These are phyloP conservation scores for Nerophis ophidion DNA, from an alignment of 2,113 vertebrate species.

Conservation along the genomic window DNA sequence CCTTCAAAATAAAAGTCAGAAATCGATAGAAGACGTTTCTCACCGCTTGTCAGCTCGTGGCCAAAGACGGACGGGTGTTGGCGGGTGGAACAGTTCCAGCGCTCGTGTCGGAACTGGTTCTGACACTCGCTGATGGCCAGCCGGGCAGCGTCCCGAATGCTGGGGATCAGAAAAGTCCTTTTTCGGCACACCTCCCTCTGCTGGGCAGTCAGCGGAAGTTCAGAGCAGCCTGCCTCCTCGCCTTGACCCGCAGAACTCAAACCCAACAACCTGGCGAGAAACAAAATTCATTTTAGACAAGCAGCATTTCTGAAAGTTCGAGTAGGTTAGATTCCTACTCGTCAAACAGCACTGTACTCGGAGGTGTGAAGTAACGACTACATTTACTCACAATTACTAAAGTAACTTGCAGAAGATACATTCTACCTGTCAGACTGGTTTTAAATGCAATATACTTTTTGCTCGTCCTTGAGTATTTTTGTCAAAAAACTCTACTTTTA, in stretches of 20 bases:
- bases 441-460: no score
- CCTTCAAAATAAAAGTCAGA: background rate
- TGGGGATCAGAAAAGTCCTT: conserved; percentile 83
- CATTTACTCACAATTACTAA: no score
- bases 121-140: conserved; percentile 84
- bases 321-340: no score
- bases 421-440: no score
- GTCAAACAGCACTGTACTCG: no score
- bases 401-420: no score
- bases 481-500: no score
- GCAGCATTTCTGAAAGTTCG: no score
- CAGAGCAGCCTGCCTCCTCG: conserved; percentile 76
- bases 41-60: conserved; percentile 83
- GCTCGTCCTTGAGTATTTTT: no score
- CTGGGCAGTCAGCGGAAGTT: conserved; percentile 72
- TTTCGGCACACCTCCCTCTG: conserved; percentile 84
- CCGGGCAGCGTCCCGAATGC: conserved; percentile 82
- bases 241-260: conserved; percentile 72
- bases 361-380: no score
- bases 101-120: conserved; percentile 86
- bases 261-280: conserved; percentile 80
- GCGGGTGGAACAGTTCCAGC: conserved; percentile 85
- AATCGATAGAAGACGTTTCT: conserved; percentile 18
- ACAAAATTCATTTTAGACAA: background rate
- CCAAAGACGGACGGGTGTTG: conserved; percentile 69